Evolutionary conservation across 2,797 vertebrate genomes (phyloP).

Genomic region (Huso huso): DNA sequence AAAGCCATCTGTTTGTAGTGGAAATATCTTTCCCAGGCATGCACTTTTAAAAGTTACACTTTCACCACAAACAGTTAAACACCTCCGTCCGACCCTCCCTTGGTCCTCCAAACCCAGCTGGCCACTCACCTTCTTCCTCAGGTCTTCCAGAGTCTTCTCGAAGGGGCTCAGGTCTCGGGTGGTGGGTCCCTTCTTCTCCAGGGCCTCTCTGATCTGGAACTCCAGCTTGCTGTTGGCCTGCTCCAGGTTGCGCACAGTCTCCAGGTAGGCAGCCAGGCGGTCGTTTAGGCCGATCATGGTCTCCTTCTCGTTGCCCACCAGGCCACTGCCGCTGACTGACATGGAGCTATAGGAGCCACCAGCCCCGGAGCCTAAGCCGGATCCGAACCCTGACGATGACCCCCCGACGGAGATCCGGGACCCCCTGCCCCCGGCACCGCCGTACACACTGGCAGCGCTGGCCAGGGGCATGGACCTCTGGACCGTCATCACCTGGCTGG

Average conservation of each 20-base stretch:
- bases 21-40: no score
- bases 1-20: no score
- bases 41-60: no score
- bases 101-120: not conserved
- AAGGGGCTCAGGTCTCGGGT: constrained; percentile 74
- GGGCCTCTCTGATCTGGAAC: constrained; percentile 75
- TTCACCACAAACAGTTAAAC: no score
- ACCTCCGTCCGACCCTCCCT: not conserved
- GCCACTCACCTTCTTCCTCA: constrained; percentile 75
- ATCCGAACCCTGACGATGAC: constrained; percentile 23
- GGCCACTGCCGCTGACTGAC: constrained; percentile 42
- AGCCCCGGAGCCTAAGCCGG: constrained; percentile 22
- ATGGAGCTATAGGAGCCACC: constrained; percentile 36
- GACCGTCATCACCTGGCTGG: constrained; percentile 31
- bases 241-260: constrained; percentile 79
- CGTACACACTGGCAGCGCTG: constrained; percentile 62
- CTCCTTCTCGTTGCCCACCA: constrained; percentile 77
- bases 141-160: constrained; percentile 69
- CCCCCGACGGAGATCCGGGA: constrained; percentile 59
- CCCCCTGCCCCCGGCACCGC: constrained; percentile 64
- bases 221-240: constrained; percentile 74
- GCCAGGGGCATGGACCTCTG: constrained; percentile 38
- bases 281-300: constrained; percentile 89
- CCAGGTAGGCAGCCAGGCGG: constrained; percentile 80
- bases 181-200: constrained; percentile 76